phyloP scores from a whole-genome alignment of 2,888 invertebrate genomes.

The Argyresthia goedartella region DNA sequence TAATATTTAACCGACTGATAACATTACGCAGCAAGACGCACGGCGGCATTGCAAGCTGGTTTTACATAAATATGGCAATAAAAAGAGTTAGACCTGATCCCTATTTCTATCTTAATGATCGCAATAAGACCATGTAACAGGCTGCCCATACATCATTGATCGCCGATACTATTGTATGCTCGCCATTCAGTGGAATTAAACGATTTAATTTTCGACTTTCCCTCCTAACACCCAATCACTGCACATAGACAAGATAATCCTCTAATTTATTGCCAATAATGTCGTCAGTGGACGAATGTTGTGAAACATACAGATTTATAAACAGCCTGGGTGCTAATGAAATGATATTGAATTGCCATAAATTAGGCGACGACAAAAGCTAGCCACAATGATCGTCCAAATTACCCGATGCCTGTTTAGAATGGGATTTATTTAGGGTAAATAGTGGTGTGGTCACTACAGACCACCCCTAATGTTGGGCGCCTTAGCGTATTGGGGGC shows the following conservation, averaged over 20 bases:
- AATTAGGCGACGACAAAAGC: conserved; percentile 40
- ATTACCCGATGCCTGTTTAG: conserved; percentile 25
- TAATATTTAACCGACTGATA: too few species aligned
- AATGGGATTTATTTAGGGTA: conserved; percentile 44
- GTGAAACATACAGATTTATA: conserved; percentile 43
- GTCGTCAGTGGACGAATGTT: conserved; percentile 44
- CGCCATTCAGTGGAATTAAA: conserved; percentile 54
- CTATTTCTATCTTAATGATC: conserved; percentile 8
- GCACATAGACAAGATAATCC: conserved; percentile 63
- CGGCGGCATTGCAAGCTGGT: too few species aligned
- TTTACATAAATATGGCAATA: background rate
- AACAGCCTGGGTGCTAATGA: conserved; percentile 55
- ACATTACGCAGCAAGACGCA: too few species aligned
- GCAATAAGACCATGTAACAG: conserved; percentile 8
- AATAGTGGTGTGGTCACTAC: conserved; percentile 35
- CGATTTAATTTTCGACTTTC: conserved; percentile 62
- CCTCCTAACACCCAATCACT: conserved; percentile 58
- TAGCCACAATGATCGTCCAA: conserved; percentile 34
- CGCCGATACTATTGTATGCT: conserved; percentile 34
- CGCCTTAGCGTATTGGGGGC: conserved; percentile 14
- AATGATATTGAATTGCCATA: conserved; percentile 61
- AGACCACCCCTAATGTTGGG: conserved; percentile 50
- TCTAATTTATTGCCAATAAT: conserved; percentile 59
- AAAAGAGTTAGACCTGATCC: conserved; percentile 1
- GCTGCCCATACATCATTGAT: conserved; percentile 34